Evolutionary conservation across 2,888 invertebrate species (phyloP).

Genomic region (Dynastes maya): DNA sequence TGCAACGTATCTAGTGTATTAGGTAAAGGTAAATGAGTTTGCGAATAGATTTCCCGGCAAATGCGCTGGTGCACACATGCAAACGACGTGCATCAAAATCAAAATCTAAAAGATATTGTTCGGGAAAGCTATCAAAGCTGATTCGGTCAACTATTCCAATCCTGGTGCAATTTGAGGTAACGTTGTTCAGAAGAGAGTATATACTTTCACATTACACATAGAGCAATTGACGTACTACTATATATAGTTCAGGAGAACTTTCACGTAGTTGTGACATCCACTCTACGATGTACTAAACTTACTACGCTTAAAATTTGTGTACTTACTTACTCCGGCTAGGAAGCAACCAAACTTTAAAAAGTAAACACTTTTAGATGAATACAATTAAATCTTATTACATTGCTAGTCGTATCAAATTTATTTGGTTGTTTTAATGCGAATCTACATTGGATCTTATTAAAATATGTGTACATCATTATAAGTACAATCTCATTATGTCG

Average conservation of each 20-base stretch:
- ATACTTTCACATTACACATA: background rate
- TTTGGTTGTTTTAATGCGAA: background rate
- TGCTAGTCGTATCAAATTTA: background rate
- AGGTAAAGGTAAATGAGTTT: constrained; percentile 25
- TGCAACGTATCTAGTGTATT: background rate
- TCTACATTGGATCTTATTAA: background rate
- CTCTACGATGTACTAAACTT: constrained; percentile 11
- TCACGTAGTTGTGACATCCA: constrained; percentile 10
- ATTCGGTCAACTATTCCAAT: constrained; percentile 52
- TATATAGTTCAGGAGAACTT: background rate
- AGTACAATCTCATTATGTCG: no score
- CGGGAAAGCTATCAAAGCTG: constrained; percentile 41
- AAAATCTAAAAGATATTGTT: constrained; percentile 49
- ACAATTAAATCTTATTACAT: background rate
- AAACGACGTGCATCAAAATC: constrained; percentile 7
- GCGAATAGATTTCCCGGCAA: background rate
- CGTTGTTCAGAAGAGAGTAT: constrained; percentile 17
- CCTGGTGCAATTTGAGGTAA: constrained; percentile 46
- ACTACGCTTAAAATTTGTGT: constrained; percentile 7
- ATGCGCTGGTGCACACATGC: background rate
- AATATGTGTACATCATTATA: background rate
- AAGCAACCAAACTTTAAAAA: no score
- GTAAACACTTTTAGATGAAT: no score
- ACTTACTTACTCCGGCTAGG: background rate
- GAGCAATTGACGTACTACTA: no score